phyloP scores from a whole-genome alignment of 2,113 vertebrate species.

The Podarcis muralis region DNA sequence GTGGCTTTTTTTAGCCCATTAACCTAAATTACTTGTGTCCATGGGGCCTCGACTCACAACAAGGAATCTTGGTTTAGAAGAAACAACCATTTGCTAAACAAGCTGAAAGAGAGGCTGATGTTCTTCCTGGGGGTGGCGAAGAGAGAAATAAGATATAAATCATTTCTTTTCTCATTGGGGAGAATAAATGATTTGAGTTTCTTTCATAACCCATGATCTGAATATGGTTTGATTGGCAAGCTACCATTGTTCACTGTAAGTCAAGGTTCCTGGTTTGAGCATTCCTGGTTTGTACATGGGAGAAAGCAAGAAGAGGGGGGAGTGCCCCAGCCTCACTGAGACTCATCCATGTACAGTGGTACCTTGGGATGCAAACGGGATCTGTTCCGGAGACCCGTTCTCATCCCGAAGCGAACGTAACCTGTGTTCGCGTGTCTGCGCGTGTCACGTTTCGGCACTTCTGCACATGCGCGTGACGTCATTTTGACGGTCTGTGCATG shows the following conservation, averaged over 20 bases:
- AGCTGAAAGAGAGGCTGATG: constrained; percentile 90
- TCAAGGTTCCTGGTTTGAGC: not conserved
- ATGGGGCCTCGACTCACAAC: no score
- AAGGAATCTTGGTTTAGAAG: not conserved
- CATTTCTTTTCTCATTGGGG: constrained; percentile 21
- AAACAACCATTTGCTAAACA: not conserved
- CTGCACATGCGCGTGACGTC: no score
- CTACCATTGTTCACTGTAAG: not conserved
- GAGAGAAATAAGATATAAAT: constrained; percentile 14
- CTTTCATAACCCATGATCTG: not conserved
- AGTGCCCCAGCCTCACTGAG: not conserved
- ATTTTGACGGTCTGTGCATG: no score
- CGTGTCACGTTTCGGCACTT: no score
- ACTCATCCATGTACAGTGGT: not conserved
- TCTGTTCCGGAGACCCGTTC: no score
- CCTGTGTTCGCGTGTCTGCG: no score
- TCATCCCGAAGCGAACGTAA: no score
- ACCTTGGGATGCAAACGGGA: no score
- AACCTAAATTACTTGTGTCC: no score
- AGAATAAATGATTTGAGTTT: constrained; percentile 41
- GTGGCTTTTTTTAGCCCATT: no score
- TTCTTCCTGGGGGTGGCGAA: constrained; percentile 82
- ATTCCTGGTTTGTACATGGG: no score
- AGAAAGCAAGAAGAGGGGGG: no score
- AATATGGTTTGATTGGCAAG: not conserved